Evolutionary conservation across 2,888 invertebrate genomes (phyloP), one percentile per base, ranked within the genome.

Genomic region (Epistrophe grossulariae): DNA sequence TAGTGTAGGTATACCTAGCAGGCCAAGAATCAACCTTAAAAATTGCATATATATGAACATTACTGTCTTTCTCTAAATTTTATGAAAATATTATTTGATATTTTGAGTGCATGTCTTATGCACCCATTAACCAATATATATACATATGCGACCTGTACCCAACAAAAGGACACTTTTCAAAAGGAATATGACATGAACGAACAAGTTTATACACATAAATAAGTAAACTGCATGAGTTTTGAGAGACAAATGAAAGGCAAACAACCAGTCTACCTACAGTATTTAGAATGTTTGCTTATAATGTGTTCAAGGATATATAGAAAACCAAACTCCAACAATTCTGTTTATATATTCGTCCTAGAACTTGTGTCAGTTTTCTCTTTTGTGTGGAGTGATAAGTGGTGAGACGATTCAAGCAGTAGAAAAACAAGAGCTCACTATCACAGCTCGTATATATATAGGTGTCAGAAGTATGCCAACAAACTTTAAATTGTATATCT

Each of bases 41-140:
- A 40, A 60, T 62, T 35, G 35, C 24, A 24, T 24, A 24, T 24
- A 24, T 35, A 9, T 38, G n/a, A n/a, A 11, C 11, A 59, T 55
- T 15, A 55, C 55, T 28, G 28, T 31, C n/a, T 31, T 55, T 31
- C 1, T 9, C 43, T 48, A 28, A 57, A 73, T 78, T 68, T 55
- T 76, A 52, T 48, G 66, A 59, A 82, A 82, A 78, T 72, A 78
- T 52, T 78, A 78, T 64, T 81, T 74, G 52, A 76, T 81, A 60
- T 76, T 81, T 70, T 52, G 60, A 81, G 70, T 57, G 80, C 76
- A 70, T 70, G 60, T 68, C 74, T 80, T 43, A 35, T 74, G 66
- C 70, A 70, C 40, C 43, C 74, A 74, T 70, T 70, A 70, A 55
- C 70, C 40, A 43, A 24, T 24, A 24, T 24, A 24, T 24, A 24